phyloP scores from a whole-genome alignment of 2,797 vertebrate species.

The Ptychobarbus kaznakovi region DNA sequence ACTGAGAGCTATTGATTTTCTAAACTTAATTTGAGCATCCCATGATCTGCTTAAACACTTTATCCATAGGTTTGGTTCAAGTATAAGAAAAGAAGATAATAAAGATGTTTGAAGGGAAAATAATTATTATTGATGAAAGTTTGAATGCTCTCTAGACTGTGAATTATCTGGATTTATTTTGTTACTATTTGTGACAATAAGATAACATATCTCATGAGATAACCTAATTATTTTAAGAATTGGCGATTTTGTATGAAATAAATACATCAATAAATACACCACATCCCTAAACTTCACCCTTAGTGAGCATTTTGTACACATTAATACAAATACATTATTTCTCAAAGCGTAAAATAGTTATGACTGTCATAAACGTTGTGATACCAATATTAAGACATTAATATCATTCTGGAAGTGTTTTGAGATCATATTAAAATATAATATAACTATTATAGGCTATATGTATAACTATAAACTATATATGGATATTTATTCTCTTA shows the following conservation, averaged over 20 bases:
- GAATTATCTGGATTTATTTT: neutral
- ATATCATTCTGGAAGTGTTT: neutral
- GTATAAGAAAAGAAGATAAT: slow-evolving; percentile 3
- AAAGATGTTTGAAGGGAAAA: neutral
- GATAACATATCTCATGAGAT: neutral
- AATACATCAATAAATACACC: neutral
- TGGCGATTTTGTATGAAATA: neutral
- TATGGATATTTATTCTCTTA: too few species aligned
- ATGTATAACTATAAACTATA: too few species aligned
- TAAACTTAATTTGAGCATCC: slow-evolving; percentile 53
- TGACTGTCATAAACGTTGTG: too few species aligned
- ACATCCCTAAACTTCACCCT: neutral
- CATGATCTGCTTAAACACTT: slow-evolving; percentile 22
- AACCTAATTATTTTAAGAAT: neutral
- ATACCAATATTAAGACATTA: neutral
- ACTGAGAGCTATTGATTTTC: slow-evolving; percentile 57
- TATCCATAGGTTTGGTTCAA: slow-evolving; percentile 4
- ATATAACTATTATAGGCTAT: too few species aligned
- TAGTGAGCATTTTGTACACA: neutral
- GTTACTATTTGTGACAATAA: neutral
- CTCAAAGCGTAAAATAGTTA: neutral
- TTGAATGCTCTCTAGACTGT: neutral
- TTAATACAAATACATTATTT: neutral
- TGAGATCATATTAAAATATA: neutral
- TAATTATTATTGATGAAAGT: neutral